Evolutionary conservation across 1,140 invertebrate species (phyloP), one percentile per base, ranked within the genome.

Genomic region (Pemphigus obesinymphae): DNA sequence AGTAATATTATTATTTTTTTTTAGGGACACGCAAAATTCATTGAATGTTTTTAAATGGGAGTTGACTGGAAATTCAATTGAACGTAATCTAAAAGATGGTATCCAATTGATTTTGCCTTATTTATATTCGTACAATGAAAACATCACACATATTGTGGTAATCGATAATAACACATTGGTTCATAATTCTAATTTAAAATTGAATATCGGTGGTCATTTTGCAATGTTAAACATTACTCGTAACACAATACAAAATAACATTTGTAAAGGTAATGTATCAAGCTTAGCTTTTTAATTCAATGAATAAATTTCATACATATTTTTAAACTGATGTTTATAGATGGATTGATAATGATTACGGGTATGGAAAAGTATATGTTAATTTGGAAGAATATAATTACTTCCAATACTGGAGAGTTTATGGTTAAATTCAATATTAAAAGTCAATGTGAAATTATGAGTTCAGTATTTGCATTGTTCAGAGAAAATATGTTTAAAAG

Each of bases 351-450:
- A 3, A 91, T 92, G 0, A 89, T 99, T 6, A 89, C 91, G 80
- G 98, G 98, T 20, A 99, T 99, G 96, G 98, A 99, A 87, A 99
- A 99, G 87, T 92, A 94, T 84, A 90, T 99, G 87, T 89, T 91
- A 37, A 93, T 90, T 87, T 91, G 85, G 91, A 93, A 88, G 86
- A 93, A 94, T 85, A 83, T 85, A 75, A 94, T 99, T 53, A 90
- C 92, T 83, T 88, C 90, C 29, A 99, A 99, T 86, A 91, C 88
- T 68, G 95, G 94, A 0, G 89, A 90, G n/a, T 95, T 92, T 85
- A 93, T 98, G 88, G 89, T 98, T 1, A 93, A 97, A 85, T 95
- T 99, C 85, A 91, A 92, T 82, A 92, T 94, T 40, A 92, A 96
- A 85, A 97, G 96, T 85, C 96, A 99, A 86, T 97, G 95, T 26